Evolutionary conservation across 2,797 vertebrate genomes (phyloP).

Genomic region (Orientallactaga sibirica): DNA sequence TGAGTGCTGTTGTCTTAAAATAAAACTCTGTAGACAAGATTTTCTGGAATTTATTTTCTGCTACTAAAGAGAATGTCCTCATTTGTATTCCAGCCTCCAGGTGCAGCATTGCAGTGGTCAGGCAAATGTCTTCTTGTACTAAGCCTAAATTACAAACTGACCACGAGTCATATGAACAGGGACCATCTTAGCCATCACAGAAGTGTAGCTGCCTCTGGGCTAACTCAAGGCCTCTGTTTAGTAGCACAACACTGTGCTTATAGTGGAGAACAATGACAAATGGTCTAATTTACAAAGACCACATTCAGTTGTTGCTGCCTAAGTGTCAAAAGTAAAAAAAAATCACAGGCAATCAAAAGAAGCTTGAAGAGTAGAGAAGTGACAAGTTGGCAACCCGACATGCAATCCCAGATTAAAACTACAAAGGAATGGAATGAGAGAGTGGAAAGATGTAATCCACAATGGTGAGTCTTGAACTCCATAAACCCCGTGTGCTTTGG

Average conservation of each 20-base stretch:
- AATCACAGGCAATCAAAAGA: background rate
- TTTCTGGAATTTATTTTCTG: conserved; percentile 55
- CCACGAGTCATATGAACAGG: conserved; percentile 63
- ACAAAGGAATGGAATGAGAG: background rate
- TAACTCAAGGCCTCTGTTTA: conserved; percentile 54
- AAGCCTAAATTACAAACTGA: conserved; percentile 63
- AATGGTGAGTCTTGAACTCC: background rate
- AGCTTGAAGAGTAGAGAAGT: conserved; percentile 19
- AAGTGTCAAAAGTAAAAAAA: conserved; percentile 17
- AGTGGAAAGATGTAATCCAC: background rate
- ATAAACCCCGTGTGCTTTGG: accelerated
- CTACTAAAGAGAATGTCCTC: conserved; percentile 34
- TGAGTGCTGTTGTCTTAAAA: conserved; percentile 69
- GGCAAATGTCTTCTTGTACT: conserved; percentile 53
- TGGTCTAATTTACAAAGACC: background rate
- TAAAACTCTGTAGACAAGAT: conserved; percentile 53
- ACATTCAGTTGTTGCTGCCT: background rate
- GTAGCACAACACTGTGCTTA: background rate
- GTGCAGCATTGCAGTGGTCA: background rate
- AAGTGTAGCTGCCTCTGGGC: conserved; percentile 65
- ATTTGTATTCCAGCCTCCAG: conserved; percentile 36
- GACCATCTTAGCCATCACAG: conserved; percentile 59
- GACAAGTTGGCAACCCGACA: background rate
- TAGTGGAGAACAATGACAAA: background rate
- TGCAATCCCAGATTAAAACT: conserved; percentile 23